These are phyloP conservation scores for Crotalus horridus DNA, from an alignment of 2,113 vertebrate genomes.

Conservation along the genomic window DNA sequence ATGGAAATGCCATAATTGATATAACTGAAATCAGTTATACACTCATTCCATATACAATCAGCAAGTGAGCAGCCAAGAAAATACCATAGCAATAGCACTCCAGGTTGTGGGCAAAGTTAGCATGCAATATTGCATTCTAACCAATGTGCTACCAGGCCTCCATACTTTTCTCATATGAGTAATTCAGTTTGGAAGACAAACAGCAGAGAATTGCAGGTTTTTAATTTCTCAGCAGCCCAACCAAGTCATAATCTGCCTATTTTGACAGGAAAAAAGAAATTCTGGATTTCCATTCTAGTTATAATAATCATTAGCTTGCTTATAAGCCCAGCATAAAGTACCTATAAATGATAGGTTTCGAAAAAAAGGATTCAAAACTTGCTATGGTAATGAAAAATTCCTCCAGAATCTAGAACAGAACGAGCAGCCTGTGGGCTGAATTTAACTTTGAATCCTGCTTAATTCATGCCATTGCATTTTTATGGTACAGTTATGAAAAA, in stretches of 20 bases:
- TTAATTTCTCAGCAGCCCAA: background rate
- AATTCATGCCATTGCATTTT: background rate
- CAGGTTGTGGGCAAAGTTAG: background rate
- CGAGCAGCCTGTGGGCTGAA: background rate
- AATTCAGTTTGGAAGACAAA: background rate
- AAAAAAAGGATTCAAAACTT: background rate
- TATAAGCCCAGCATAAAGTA: background rate
- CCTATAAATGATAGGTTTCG: background rate
- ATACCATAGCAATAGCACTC: background rate
- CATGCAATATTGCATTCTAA: background rate
- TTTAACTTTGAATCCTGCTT: background rate
- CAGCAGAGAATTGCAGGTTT: background rate
- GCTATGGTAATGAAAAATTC: background rate
- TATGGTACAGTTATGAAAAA: background rate
- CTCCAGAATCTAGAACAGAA: background rate
- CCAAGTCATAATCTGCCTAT: background rate
- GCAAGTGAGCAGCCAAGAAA: background rate
- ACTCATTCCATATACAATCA: background rate
- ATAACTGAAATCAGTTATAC: background rate
- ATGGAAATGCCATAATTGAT: background rate
- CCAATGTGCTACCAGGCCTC: background rate
- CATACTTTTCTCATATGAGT: background rate
- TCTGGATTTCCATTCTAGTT: background rate
- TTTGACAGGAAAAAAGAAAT: background rate
- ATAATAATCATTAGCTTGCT: background rate